Percentiles rank a stretch among this genome's conserved stretches.
Conservation (phyloP, 1,140 invertebrate genomes). For the Maconellicoccus hirsutus region DNA sequence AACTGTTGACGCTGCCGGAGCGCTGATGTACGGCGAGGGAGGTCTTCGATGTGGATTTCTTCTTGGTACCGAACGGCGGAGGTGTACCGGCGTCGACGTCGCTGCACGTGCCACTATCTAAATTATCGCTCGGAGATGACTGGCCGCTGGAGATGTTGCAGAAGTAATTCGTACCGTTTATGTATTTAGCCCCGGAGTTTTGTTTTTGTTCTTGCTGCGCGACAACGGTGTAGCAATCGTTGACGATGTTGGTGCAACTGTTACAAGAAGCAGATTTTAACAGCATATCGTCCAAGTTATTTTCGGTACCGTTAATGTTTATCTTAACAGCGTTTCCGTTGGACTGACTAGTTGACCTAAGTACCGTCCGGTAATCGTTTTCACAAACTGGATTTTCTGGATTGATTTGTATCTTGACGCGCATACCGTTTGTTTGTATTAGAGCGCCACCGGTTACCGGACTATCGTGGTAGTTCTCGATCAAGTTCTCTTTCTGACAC, state of each 20-base stretch:
- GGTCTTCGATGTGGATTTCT: background rate
- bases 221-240: background rate
- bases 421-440: slow-evolving; percentile 23
- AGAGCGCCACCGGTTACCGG: slow-evolving; percentile 8
- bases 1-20: slow-evolving; percentile 15
- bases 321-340: slow-evolving; percentile 17
- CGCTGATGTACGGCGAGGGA: background rate
- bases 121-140: slow-evolving; percentile 59
- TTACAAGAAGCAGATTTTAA: background rate
- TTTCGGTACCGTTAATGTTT: slow-evolving; percentile 13
- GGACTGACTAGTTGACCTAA: slow-evolving; percentile 23
- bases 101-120: slow-evolving; percentile 71
- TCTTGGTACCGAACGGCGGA: slow-evolving; percentile 33
- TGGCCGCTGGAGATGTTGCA: slow-evolving; percentile 46
- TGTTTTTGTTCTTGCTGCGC: background rate
- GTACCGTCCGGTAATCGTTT: slow-evolving; percentile 33
- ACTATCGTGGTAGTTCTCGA: slow-evolving; percentile 24
- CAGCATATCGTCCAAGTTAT: background rate
- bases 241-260: background rate
- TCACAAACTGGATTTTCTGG: slow-evolving; percentile 24
- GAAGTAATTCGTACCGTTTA: slow-evolving; percentile 33
- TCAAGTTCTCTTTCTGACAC: slow-evolving; percentile 23
- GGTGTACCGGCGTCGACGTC: slow-evolving; percentile 53
- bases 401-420: slow-evolving; percentile 29
- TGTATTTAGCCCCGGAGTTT: background rate